Base-by-base conservation (phyloP, 2,888 invertebrate genomes). In the Sinelater perroti region DNA sequence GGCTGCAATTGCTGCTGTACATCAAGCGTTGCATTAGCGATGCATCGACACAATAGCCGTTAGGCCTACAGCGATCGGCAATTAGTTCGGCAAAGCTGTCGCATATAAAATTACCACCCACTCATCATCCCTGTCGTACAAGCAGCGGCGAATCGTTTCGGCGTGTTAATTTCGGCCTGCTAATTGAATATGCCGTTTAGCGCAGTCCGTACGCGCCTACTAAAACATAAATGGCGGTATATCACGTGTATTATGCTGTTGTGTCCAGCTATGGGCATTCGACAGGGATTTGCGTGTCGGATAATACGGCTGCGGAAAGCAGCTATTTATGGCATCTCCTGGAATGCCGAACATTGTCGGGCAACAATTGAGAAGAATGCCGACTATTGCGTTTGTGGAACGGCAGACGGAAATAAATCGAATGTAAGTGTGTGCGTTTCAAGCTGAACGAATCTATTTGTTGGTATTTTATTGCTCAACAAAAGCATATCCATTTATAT, bases 161-260 rank as follows among this genome's bases (percentile, higher is more conserved):
- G 33, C 14, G 33, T 33, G 33, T 33, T 33, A 33, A 33, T 33
- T 33, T 33, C 6, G 33, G 11, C 13, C 14, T 13, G 33, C 2
- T 33, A 33, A 33, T 33, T 33, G 33, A 33, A 33, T 33, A 33
- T 14, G 33, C 14, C 8, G 33, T 33, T 8, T 8, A 10, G 14
- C 28, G 2, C 5, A n/a, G 5, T 8, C 5, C 10, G 2, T 5
- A 5, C 10, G 28, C 10, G 2, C 10, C 28, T 5, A 28, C 8
- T 28, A 28, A 28, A 28, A 28, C 28, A 28, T 28, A 2, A 28
- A 28, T 2, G n/a, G n/a, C n/a, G n/a, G n/a, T n/a, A n/a, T n/a
- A n/a, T n/a, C n/a, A n/a, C n/a, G n/a, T n/a, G n/a, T n/a, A n/a
- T n/a, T n/a, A n/a, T n/a, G n/a, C n/a, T n/a, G n/a, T n/a, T n/a